Evolutionary conservation across 2,888 invertebrate genomes (phyloP).

Genomic region (Spialia ferax): DNA sequence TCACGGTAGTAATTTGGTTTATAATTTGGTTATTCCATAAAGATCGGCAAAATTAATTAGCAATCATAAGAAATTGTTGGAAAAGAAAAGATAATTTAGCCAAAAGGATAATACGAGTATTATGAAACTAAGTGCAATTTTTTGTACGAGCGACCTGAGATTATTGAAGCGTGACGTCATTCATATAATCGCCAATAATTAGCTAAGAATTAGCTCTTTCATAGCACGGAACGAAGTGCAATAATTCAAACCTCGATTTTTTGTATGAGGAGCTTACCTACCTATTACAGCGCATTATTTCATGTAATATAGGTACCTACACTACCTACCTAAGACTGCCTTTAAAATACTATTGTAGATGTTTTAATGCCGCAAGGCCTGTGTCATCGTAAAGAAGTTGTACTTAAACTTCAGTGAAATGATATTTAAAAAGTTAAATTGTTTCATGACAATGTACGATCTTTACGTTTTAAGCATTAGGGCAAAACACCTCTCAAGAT

Average conservation of each 20-base stretch:
- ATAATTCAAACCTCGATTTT: constrained; percentile 17
- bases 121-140: background rate
- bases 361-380: too few species aligned
- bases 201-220: constrained; percentile 27
- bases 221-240: constrained; percentile 27
- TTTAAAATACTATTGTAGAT: too few species aligned
- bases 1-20: too few species aligned
- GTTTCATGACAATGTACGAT: constrained; percentile 10
- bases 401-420: background rate
- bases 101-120: too few species aligned
- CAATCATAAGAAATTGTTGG: too few species aligned
- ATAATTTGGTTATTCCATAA: too few species aligned
- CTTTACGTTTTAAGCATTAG: constrained; percentile 4
- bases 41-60: too few species aligned
- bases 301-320: too few species aligned
- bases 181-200: constrained; percentile 15
- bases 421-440: background rate
- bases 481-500: constrained; percentile 2
- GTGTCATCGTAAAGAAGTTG: too few species aligned
- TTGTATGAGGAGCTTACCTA: constrained; percentile 5
- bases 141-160: background rate
- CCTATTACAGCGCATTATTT: too few species aligned
- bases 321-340: too few species aligned
- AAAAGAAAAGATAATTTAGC: too few species aligned
- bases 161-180: constrained; percentile 24